A percentile compares a stretch with the other conserved stretches of the same genome.
phyloP scores from a whole-genome alignment of 2,888 invertebrate species.

The Eupithecia insigniata region DNA sequence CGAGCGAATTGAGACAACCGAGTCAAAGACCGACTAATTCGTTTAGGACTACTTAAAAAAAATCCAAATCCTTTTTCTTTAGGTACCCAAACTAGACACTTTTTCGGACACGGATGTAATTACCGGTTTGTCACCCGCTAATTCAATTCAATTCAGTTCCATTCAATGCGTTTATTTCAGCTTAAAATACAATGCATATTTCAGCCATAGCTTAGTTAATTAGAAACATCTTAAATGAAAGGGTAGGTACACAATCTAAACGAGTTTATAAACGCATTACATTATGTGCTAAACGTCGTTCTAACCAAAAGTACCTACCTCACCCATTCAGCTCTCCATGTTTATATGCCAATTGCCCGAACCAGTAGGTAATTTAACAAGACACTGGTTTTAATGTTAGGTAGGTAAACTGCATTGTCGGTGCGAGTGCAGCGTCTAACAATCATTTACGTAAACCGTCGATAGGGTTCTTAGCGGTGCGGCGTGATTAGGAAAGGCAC shows the following conservation, averaged over 20 bases:
- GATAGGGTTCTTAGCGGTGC: constrained; percentile 52
- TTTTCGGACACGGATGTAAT: background rate
- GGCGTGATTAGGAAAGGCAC: constrained; percentile 56
- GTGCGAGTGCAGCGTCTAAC: constrained; percentile 40
- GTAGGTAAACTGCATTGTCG: constrained; percentile 13
- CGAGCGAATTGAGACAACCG: background rate
- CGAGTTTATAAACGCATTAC: too few species aligned
- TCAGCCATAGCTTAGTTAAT: too few species aligned
- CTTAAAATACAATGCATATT: too few species aligned
- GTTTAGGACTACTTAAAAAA: too few species aligned
- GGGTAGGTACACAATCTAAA: too few species aligned
- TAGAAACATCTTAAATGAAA: too few species aligned
- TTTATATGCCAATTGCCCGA: background rate
- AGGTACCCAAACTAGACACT: background rate
- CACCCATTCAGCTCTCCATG: too few species aligned
- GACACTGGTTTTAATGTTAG: constrained; percentile 4
- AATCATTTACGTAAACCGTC: constrained; percentile 60
- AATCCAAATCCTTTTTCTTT: too few species aligned
- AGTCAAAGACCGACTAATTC: background rate
- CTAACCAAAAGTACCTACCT: too few species aligned
- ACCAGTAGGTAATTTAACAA: constrained; percentile 45
- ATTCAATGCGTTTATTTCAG: too few species aligned
- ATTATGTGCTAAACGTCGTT: background rate
- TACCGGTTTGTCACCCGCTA: too few species aligned
- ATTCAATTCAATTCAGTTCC: too few species aligned